phyloP scores from a whole-genome alignment of 2,113 vertebrate species.

The Glaucidium brasilianum region DNA sequence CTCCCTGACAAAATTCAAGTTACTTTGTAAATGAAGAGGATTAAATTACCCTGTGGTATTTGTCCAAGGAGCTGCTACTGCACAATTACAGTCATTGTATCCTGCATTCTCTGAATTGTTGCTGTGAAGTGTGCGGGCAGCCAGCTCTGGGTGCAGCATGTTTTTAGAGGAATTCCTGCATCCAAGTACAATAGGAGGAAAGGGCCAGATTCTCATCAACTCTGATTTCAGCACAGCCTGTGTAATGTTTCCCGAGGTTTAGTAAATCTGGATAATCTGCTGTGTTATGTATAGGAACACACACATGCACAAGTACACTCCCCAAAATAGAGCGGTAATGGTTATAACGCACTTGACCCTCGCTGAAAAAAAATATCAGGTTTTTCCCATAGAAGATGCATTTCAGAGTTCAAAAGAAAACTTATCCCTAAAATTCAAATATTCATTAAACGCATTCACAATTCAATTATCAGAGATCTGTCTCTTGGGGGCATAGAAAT shows the following conservation, averaged over 20 bases:
- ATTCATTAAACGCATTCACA: neutral
- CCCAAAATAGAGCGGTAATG: neutral
- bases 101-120: slow-evolving; percentile 3
- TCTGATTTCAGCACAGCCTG: neutral
- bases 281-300: neutral
- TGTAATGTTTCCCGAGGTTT: neutral
- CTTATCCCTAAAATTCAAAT: neutral
- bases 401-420: neutral
- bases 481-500: neutral
- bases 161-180: slow-evolving; percentile 55
- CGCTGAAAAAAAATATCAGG: neutral
- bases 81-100: neutral
- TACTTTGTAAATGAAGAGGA: neutral
- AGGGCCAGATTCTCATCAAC: neutral
- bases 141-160: neutral
- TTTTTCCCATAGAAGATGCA: neutral
- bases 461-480: neutral
- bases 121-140: neutral
- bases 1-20: neutral
- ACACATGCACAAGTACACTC: neutral
- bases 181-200: slow-evolving; percentile 54
- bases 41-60: neutral
- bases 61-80: neutral
- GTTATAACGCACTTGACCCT: neutral
- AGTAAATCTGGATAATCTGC: neutral